Base-by-base conservation (phyloP, 1,140 invertebrate species). In the Choristoneura fumiferana region DNA sequence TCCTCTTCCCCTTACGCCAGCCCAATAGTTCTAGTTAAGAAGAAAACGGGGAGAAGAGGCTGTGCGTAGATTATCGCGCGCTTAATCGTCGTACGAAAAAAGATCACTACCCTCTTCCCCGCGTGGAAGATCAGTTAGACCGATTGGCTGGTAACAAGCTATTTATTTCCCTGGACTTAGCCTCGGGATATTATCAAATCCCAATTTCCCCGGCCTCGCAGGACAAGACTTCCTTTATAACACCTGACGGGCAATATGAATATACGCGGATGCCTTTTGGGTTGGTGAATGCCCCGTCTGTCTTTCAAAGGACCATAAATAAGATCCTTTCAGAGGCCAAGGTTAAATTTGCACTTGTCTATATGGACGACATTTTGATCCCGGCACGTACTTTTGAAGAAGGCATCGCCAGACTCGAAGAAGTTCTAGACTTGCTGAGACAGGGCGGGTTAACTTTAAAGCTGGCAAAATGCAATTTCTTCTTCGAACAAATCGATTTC, bases 381-480 rank as follows among this genome's bases (percentile, higher is more conserved):
- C 65, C 71, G 15, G 64, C 63, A 3, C 36, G 52, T 4, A 57
- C 60, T 22, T 62, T 69, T 57, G 37, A 64, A 6, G 60, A 73
- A 49, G 58, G 74, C 17, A 37, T 76, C 34, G 13, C 56, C n/a
- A 58, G 63, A 54, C 57, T 76, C 15, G 39, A 56, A 5, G 18
- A 64, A 12, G 67, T 77, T 8, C 38, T 81, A 10, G 39, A 69
- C 13, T 18, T 59, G 13, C 56, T 73, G 5, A 38, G 37, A 35
- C 10, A 58, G 1, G 67, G 63, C 15, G 58, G 63, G 0, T 45
- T 81, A 6, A 82, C 83, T 5, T 49, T 80, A 8, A 79, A 81
- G 15, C 37, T 81, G 17, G 60, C 38, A 6, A 85, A 76, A 52
- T 84, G 77, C 62, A 4, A 54, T 8, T 82, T 83, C 52, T 69